These are phyloP conservation scores for Drosophila biarmipes DNA, from an alignment of 1,140 invertebrate genomes.

Conservation along the genomic window DNA sequence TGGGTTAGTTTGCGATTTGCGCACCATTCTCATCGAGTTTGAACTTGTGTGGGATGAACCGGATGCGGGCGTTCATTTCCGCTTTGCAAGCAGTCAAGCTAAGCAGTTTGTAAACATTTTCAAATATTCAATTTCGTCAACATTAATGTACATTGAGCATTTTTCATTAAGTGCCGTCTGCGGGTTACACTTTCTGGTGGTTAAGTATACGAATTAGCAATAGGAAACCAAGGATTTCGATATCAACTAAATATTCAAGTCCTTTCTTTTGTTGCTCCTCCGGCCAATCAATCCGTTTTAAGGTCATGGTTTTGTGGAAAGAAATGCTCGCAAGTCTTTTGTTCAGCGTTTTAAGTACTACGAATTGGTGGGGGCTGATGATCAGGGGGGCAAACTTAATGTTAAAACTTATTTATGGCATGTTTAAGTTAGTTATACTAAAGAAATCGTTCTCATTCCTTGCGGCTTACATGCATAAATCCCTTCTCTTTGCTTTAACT, in stretches of 20 bases:
- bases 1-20: not conserved
- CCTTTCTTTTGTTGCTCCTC: slow-evolving; percentile 6
- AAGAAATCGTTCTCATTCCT: slow-evolving; percentile 55
- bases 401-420: slow-evolving; percentile 77
- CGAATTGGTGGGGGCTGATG: slow-evolving; percentile 25
- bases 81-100: slow-evolving; percentile 16
- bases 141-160: slow-evolving; percentile 73
- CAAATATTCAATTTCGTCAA: slow-evolving; percentile 36
- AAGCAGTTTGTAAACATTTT: slow-evolving; percentile 36
- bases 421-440: slow-evolving; percentile 82
- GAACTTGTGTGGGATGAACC: slow-evolving; percentile 9
- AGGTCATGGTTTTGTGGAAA: slow-evolving; percentile 29
- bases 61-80: not conserved
- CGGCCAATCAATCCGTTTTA: not conserved
- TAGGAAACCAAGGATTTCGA: slow-evolving; percentile 55
- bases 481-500: slow-evolving; percentile 44
- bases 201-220: slow-evolving; percentile 69
- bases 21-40: slow-evolving; percentile 6
- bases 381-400: slow-evolving; percentile 56
- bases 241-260: slow-evolving; percentile 46
- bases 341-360: slow-evolving; percentile 72
- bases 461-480: slow-evolving; percentile 48
- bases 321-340: slow-evolving; percentile 69
- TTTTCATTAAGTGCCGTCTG: slow-evolving; percentile 35
- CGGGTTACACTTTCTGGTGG: slow-evolving; percentile 25